These are phyloP conservation scores for Caenorhabditis sp. DNA, from an alignment of 2,888 invertebrate genomes.

Conservation along the genomic window DNA sequence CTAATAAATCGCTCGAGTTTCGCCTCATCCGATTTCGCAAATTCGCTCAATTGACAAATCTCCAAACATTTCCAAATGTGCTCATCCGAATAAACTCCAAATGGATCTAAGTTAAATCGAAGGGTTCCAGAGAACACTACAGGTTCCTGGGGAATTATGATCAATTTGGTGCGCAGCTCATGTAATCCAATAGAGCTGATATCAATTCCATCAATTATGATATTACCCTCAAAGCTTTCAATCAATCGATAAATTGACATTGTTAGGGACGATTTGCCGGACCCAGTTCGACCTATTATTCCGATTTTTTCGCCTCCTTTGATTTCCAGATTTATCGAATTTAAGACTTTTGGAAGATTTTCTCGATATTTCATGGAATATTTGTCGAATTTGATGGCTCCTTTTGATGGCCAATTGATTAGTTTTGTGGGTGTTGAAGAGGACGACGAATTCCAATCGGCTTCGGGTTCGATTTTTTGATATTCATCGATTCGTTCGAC, in stretches of 20 bases:
- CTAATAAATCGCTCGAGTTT: constrained; percentile 83
- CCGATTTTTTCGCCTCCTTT: constrained; percentile 77
- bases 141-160: constrained; percentile 80
- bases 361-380: constrained; percentile 66
- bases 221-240: constrained; percentile 55
- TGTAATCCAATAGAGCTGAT: constrained; percentile 84
- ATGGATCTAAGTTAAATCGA: constrained; percentile 91
- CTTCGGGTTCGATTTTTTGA: constrained; percentile 47
- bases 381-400: constrained; percentile 66
- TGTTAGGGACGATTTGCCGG: constrained; percentile 62
- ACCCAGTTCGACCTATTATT: constrained; percentile 72
- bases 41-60: constrained; percentile 86
- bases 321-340: constrained; percentile 78
- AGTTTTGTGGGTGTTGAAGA: neutral
- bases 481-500: constrained; percentile 97
- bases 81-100: constrained; percentile 81
- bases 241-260: constrained; percentile 65
- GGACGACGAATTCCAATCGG: constrained; percentile 17
- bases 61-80: constrained; percentile 88
- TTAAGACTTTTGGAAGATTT: constrained; percentile 81
- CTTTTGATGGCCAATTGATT: constrained; percentile 69
- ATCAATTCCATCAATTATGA: constrained; percentile 62
- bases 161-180: constrained; percentile 83
- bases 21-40: constrained; percentile 80
- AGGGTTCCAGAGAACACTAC: constrained; percentile 78